Base-by-base conservation (phyloP, 2,888 invertebrate genomes). In the Ellobium chinense region DNA sequence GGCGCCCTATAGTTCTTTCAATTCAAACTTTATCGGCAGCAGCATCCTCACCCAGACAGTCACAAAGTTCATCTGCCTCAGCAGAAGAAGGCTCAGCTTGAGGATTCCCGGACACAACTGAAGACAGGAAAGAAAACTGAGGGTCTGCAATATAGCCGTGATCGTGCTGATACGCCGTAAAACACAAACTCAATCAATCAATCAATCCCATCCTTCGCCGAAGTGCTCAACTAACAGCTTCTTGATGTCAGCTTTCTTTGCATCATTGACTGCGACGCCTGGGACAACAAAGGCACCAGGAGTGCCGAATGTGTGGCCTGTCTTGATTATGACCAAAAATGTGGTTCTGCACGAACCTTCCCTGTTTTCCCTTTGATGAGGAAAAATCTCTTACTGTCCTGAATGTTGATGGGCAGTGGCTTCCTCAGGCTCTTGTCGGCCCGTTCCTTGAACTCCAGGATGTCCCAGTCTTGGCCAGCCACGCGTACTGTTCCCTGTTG, bases 311-410 rank as follows among this genome's bases (percentile, higher is more conserved):
- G n/a, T n/a, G n/a, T n/a, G n/a, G n/a, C n/a, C n/a, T n/a, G n/a
- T n/a, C n/a, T n/a, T n/a, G n/a, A n/a, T n/a, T n/a, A n/a, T n/a
- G n/a, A n/a, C n/a, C 65, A 5, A 14, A 29, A 65, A 24, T 65
- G 24, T 7, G 65, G 65, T 14, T 65, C 65, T 12, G 65, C 65
- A 4, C 14, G 65, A 5, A 65, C 27, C 14, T 18, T 29, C 18
- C 9, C 9, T 12, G 9, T 62, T 62, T 62, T 62, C 9, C 34
- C 31, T 66, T 27, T 66, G 7, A 12, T 9, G 37, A 68, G 18
- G n/a, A 36, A 68, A 36, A 68, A 68, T 5, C 68, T 34, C 37
- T 68, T 68, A 21, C 37, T 68, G 29, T 68, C 68, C 37, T 34
- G 34, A 37, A 68, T 68, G 21, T 68, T 68, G 5, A 68, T 68